A percentile compares a stretch with the other conserved stretches of the same genome.
These are phyloP conservation scores for Arrhamphus sclerolepis DNA, from an alignment of 2,797 vertebrate species.

Conservation along the genomic window DNA sequence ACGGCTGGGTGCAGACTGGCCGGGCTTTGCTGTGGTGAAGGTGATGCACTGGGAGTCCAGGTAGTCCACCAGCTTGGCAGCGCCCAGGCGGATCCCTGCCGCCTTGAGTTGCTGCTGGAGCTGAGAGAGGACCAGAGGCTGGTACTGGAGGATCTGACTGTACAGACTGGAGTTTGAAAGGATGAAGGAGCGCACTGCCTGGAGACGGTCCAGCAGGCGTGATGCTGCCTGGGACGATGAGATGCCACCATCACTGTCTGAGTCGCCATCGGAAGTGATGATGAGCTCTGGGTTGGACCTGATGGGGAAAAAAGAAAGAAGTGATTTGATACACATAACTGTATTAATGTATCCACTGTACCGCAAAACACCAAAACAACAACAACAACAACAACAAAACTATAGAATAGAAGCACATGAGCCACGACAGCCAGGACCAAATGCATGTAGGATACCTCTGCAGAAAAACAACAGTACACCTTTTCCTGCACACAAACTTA, in stretches of 20 bases:
- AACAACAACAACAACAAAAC: no score
- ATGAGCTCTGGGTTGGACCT: constrained; percentile 83
- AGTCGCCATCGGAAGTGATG: constrained; percentile 70
- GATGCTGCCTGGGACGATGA: constrained; percentile 83
- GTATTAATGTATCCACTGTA: no score
- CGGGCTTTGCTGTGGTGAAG: constrained; percentile 87
- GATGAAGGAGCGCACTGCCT: constrained; percentile 84
- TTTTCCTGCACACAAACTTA: no score
- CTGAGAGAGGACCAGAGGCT: constrained; percentile 87
- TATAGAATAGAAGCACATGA: no score
- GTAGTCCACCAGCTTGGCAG: constrained; percentile 87
- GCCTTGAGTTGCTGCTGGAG: constrained; percentile 85
- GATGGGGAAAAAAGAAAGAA: no score
- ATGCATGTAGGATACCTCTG: no score
- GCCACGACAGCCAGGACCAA: no score
- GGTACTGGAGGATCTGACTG: constrained; percentile 86
- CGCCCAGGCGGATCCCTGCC: constrained; percentile 85
- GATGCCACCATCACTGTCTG: constrained; percentile 78
- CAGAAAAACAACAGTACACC: no score
- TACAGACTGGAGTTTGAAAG: constrained; percentile 81
- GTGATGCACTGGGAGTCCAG: constrained; percentile 94
- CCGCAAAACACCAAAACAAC: no score
- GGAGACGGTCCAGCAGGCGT: constrained; percentile 75
- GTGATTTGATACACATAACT: no score
- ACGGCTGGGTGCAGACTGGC: constrained; percentile 43